Evolutionary conservation across 1,140 invertebrate species (phyloP).

Genomic region (Leguminivora glycinivorella): DNA sequence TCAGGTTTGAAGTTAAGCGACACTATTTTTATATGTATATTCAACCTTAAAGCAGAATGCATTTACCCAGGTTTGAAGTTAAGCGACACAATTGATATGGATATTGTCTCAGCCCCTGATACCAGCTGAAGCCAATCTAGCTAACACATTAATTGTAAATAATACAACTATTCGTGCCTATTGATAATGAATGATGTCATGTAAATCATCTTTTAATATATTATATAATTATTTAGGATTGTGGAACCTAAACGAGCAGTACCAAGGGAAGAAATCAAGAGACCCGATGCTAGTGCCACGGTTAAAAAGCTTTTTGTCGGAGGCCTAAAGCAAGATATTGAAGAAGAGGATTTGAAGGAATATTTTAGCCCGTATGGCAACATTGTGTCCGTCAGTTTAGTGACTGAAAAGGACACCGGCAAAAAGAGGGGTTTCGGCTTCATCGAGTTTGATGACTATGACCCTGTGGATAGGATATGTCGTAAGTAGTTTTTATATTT

Average conservation of each 20-base stretch:
- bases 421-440: conserved; percentile 97
- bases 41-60: too few species aligned
- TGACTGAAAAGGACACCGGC: conserved; percentile 94
- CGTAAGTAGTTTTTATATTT: conserved; percentile 79
- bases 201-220: too few species aligned
- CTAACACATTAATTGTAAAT: background rate
- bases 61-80: too few species aligned
- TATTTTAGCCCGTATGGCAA: conserved; percentile 92
- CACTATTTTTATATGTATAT: too few species aligned
- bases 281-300: conserved; percentile 94
- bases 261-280: conserved; percentile 93
- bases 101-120: too few species aligned
- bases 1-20: too few species aligned
- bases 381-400: conserved; percentile 90
- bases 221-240: too few species aligned
- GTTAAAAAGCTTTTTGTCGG: conserved; percentile 98
- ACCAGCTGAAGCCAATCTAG: too few species aligned
- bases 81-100: too few species aligned
- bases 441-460: conserved; percentile 97
- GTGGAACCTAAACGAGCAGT: conserved; percentile 98
- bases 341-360: conserved; percentile 90
- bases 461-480: conserved; percentile 96
- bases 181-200: too few species aligned
- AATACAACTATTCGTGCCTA: conserved; percentile 22
- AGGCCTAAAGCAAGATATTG: conserved; percentile 92